phyloP scores from a whole-genome alignment of 2,888 invertebrate genomes.

The Orchesella flavescens region DNA sequence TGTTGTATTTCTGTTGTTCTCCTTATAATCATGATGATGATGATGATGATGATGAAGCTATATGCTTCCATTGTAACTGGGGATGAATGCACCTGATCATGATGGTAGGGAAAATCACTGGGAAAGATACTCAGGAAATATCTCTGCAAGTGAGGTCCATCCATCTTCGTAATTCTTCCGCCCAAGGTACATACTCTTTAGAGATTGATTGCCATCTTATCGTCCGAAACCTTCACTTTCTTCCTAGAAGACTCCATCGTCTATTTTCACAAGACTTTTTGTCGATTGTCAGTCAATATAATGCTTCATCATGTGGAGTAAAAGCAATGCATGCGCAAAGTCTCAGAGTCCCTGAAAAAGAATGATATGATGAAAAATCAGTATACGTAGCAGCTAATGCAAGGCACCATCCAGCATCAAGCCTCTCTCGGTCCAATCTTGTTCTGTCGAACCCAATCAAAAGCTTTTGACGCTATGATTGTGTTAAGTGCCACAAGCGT shows the following conservation, averaged over 20 bases:
- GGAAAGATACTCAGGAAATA: not conserved
- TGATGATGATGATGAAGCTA: slow-evolving; percentile 42
- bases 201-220: slow-evolving; percentile 53
- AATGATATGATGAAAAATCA: too few relatives aligned
- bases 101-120: not conserved
- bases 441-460: slow-evolving; percentile 57
- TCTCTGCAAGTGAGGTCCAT: slow-evolving; percentile 12
- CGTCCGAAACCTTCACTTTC: slow-evolving; percentile 41
- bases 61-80: not conserved
- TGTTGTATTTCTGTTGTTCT: slow-evolving; percentile 34
- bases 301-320: slow-evolving; percentile 37
- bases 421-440: slow-evolving; percentile 25
- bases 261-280: slow-evolving; percentile 35
- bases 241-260: slow-evolving; percentile 26
- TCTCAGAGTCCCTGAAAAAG: not conserved
- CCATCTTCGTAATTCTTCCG: slow-evolving; percentile 28
- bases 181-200: not conserved
- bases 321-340: not conserved
- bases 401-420: not conserved
- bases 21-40: slow-evolving; percentile 32
- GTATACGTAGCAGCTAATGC: not conserved
- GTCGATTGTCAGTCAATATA: slow-evolving; percentile 55
- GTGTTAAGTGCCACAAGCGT: slow-evolving; percentile 60
- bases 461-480: slow-evolving; percentile 56
- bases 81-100: not conserved